Evolutionary conservation across 2,113 vertebrate species (phyloP).

Genomic region (Amphiprion percula): DNA sequence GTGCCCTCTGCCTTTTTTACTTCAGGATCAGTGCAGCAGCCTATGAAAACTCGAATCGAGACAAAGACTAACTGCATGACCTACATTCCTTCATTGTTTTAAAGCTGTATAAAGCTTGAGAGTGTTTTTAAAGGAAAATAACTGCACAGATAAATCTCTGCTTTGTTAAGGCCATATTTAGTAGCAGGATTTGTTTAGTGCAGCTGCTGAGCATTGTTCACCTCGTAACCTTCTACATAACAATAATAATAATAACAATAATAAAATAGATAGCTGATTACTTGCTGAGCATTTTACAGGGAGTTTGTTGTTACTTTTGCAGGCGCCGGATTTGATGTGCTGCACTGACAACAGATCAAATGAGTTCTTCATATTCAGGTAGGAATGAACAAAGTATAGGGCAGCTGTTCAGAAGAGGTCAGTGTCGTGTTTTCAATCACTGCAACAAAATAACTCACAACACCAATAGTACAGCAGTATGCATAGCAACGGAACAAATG

Average conservation of each 20-base stretch:
- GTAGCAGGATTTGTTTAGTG: slow-evolving; percentile 1
- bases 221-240: slow-evolving; percentile 6
- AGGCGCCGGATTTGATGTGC: not conserved
- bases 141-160: not conserved
- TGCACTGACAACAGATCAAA: not conserved
- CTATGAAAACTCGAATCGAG: not conserved
- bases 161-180: not conserved
- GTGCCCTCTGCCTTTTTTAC: not conserved
- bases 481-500: slow-evolving; percentile 28
- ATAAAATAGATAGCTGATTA: slow-evolving; percentile 5
- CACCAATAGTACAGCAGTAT: not conserved
- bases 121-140: not conserved
- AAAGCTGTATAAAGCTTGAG: too few species aligned
- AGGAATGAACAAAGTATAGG: not conserved
- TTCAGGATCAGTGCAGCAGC: not conserved
- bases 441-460: slow-evolving; percentile 5
- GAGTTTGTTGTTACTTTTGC: not conserved
- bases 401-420: not conserved
- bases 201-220: not conserved
- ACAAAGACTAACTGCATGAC: not conserved
- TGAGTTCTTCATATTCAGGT: not conserved
- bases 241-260: not conserved
- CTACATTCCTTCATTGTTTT: not conserved
- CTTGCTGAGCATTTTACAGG: not conserved
- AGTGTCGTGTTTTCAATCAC: not conserved